A percentile compares a stretch with the other conserved stretches of the same genome.
These are phyloP conservation scores for Neomonachus schauinslandi DNA, from an alignment of 2,113 vertebrate genomes.

Conservation along the genomic window DNA sequence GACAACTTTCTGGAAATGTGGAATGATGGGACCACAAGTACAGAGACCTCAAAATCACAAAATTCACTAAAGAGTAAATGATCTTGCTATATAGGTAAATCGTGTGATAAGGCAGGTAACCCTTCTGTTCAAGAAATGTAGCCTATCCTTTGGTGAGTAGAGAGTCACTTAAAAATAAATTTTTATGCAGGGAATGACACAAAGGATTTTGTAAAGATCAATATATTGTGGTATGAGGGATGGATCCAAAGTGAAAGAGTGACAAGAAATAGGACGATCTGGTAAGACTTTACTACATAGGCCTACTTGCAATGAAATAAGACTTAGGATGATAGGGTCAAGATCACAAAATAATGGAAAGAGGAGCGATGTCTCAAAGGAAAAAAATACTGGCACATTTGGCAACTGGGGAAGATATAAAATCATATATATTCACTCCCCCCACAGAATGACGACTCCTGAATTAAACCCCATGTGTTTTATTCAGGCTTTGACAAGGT, in stretches of 20 bases:
- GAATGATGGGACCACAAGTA: not conserved
- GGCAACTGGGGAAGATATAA: not conserved
- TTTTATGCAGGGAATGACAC: not conserved
- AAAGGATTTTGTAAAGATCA: conserved; percentile 2
- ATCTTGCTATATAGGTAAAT: not conserved
- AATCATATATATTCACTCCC: not conserved
- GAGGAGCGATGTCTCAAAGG: not conserved
- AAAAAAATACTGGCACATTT: not conserved
- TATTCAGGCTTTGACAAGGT: conserved; percentile 32
- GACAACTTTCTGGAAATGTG: not conserved
- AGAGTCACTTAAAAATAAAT: conserved; percentile 31
- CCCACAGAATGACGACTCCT: not conserved
- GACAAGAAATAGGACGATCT: not conserved
- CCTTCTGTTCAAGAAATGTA: not conserved
- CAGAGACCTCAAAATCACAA: not conserved
- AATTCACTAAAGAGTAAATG: not conserved
- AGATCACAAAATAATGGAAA: conserved; percentile 12
- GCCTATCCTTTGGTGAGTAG: not conserved
- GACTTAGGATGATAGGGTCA: not conserved
- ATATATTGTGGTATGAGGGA: not conserved
- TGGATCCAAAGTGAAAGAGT: not conserved
- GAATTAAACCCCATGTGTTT: conserved; percentile 6
- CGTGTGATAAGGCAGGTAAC: not conserved
- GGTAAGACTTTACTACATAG: not conserved
- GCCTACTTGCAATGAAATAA: not conserved